phyloP scores from a whole-genome alignment of 2,113 vertebrate genomes.

The Megalops atlanticus region DNA sequence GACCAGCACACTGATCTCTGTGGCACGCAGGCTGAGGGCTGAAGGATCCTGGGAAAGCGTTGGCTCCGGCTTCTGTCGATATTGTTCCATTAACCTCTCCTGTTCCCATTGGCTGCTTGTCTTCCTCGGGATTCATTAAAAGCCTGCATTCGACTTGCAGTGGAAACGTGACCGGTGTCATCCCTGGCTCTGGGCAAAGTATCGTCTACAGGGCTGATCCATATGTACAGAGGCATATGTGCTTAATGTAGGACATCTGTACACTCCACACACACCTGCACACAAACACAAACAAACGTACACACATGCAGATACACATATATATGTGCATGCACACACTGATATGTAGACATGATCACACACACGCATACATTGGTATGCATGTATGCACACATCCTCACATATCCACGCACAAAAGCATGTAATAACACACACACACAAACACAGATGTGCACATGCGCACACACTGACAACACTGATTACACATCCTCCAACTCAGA shows the following conservation, averaged over 20 bases:
- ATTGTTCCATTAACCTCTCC: constrained; percentile 1
- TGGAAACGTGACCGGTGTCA: background rate
- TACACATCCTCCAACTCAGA: no score
- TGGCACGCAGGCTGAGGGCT: background rate
- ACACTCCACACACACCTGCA: background rate
- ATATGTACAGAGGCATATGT: background rate
- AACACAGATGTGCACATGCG: background rate
- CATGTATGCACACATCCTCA: background rate
- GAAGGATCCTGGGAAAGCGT: background rate
- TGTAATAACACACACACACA: background rate
- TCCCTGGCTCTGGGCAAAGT: background rate
- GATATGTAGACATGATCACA: no score
- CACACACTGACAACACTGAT: no score
- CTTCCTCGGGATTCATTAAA: background rate
- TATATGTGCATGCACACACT: background rate
- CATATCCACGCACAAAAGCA: background rate
- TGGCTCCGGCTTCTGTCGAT: background rate
- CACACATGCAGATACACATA: background rate
- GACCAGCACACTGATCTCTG: background rate
- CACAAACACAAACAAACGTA: background rate
- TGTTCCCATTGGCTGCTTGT: background rate
- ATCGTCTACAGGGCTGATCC: background rate
- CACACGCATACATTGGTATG: background rate
- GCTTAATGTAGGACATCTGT: background rate
- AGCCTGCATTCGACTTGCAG: background rate